Base-by-base conservation (phyloP, 2,888 invertebrate genomes). In the Cataglyphis livida region DNA sequence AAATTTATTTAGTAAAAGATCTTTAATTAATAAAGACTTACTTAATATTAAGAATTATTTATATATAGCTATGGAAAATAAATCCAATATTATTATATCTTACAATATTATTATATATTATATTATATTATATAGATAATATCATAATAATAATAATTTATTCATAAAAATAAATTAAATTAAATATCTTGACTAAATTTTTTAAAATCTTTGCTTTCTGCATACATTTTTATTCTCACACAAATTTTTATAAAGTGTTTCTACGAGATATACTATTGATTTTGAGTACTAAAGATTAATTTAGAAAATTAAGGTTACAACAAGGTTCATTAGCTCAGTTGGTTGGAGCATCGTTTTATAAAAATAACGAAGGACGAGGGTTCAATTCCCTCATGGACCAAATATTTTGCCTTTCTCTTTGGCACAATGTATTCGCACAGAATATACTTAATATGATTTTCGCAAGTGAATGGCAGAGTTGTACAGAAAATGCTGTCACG, bases 341-440 rank as follows among this genome's bases (percentile, higher is more conserved):
- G 90, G 92, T 92, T 91, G 92, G 91, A 93, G 91, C 91, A 90
- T 92, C 91, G 91, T 92, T 91, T 91, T 93, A 92, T 92, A 25
- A 91, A 93, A 92, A 6, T 51, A 89, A 92, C 92, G 90, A 93
- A 93, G 89, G 91, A 91, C 91, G 91, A 85, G 90, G 91, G 91
- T 93, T 92, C 92, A 90, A 93, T 92, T 90, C 92, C 91, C 91
- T 81, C 90, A 92, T 90, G 90, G 88, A 91, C 89, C 91, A 91
- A 21, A 0, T 85, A 74, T 84, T 87, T 85, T 48, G 44, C 41
- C 15, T 44, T 18, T 65, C 70, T 48, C 54, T 61, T 21, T n/a
- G 7, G 3, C 3, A 4, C 3, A 1, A 68, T 25, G 21, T 15
- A 5, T 21, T 32, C 4, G 7, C 6, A n/a, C 6, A 25, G 3